Evolutionary conservation across 2,797 vertebrate species (phyloP).

Genomic region (Tinamus major): DNA sequence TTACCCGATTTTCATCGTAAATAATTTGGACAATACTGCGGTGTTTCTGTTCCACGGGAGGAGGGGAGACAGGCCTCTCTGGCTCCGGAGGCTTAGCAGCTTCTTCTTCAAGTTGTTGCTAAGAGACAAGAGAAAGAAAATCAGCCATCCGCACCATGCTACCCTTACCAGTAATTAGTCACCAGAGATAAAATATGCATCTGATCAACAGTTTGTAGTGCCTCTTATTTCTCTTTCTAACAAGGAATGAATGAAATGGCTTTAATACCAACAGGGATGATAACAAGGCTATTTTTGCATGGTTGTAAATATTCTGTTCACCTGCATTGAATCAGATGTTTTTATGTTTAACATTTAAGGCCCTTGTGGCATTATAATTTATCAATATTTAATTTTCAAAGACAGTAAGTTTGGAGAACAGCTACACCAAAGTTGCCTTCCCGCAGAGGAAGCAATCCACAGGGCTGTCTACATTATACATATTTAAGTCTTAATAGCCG

Average conservation of each 20-base stretch:
- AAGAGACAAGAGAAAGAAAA: constrained; percentile 81
- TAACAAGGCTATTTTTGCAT: background rate
- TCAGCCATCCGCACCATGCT: constrained; percentile 63
- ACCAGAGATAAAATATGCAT: constrained; percentile 53
- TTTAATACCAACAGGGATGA: background rate
- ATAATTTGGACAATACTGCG: constrained; percentile 99
- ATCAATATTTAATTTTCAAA: constrained; percentile 17
- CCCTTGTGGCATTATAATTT: background rate
- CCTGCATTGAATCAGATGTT: background rate
- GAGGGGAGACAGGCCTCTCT: constrained; percentile 95
- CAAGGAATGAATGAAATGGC: constrained; percentile 1
- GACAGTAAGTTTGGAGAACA: background rate
- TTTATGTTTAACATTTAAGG: background rate
- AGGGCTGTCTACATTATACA: background rate
- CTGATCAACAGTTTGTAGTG: constrained; percentile 31
- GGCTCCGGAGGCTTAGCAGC: constrained; percentile 98
- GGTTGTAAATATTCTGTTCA: background rate
- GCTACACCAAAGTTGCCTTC: background rate
- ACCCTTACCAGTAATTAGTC: constrained; percentile 68
- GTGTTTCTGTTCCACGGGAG: constrained; percentile 98
- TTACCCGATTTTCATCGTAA: constrained; percentile 98
- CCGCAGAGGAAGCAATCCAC: background rate
- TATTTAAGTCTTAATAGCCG: background rate
- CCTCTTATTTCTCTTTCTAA: background rate
- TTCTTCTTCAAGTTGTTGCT: constrained; percentile 99